Evolutionary conservation across 2,797 vertebrate genomes (phyloP), one percentile per base, ranked within the genome.

Genomic region (Chelidonichthys spinosus): DNA sequence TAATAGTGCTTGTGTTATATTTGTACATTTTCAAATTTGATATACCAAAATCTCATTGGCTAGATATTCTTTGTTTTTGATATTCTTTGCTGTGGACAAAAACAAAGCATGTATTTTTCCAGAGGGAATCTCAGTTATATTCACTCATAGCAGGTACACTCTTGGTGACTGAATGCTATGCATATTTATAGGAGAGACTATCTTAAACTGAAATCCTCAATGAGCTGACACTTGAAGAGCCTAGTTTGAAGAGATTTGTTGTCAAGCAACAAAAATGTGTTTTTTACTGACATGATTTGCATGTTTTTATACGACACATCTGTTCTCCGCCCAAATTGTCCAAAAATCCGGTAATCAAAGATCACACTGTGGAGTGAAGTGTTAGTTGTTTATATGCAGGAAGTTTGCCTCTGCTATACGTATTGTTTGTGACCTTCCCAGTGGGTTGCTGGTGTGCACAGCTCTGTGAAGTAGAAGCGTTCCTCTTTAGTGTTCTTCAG

Each of bases 391-490:
- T 35, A 61, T 42, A 78, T 82, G 70, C 69, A 74, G 62, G 50
- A 11, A 61, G 37, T 37, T 65, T 55, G 69, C 17, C 61, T 63
- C 53, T 47, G n/a, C 44, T 59, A 35, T 62, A 58, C 67, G 75
- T 55, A 59, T 78, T 74, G 67, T 77, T 62, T 78, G 70, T 85
- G 89, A 91, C 88, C 87, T 87, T 91, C 81, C 64, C 67, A 8
- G 59, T 79, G 76, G 69, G 53, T 25, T 78, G 66, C 70, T 70
- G 49, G 44, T 85, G 84, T 76, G 87, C 76, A 83, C 67, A 82
- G 81, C 79, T 85, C 81, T 86, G 81, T 89, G 84, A 91, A 86
- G 89, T 87, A 80, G 73, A 90, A 90, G 66, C 81, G 70, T 88
- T 87, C 79, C 74, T 87, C 82, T 84, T 86, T 85, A 81, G 78